A percentile compares a stretch with the other conserved stretches of the same genome.
Conservation (phyloP, 2,113 vertebrate species). For the Peucedramus taeniatus region DNA sequence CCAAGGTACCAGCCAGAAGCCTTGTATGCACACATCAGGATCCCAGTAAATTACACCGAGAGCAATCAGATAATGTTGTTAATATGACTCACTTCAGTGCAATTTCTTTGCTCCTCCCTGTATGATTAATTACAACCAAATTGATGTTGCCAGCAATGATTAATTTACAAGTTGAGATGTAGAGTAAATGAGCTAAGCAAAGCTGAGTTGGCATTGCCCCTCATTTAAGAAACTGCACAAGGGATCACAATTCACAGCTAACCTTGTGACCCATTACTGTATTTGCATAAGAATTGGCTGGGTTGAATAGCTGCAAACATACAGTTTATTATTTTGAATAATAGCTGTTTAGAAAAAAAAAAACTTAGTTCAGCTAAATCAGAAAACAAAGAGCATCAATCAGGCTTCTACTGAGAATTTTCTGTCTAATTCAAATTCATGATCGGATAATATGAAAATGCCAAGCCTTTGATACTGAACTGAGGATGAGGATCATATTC, state of each 20-base stretch:
- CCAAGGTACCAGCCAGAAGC: constrained; percentile 26
- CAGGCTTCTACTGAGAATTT: neutral
- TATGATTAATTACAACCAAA: constrained; percentile 80
- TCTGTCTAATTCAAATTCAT: neutral
- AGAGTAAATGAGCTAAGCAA: constrained; percentile 75
- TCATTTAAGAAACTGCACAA: constrained; percentile 63
- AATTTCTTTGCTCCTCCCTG: constrained; percentile 69
- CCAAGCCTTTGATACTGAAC: neutral
- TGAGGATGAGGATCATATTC: neutral
- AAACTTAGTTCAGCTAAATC: neutral
- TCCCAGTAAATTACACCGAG: constrained; percentile 66
- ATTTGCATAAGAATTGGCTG: constrained; percentile 23
- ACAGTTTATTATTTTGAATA: constrained; percentile 4
- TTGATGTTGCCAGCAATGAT: constrained; percentile 77
- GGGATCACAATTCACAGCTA: constrained; percentile 37
- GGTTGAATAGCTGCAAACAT: constrained; percentile 4
- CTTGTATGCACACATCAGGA: constrained; percentile 56
- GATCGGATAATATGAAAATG: neutral
- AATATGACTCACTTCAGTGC: constrained; percentile 66
- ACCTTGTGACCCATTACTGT: neutral
- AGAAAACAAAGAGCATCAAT: neutral
- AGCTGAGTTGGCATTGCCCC: constrained; percentile 65
- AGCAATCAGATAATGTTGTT: constrained; percentile 71
- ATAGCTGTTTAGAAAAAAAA: neutral
- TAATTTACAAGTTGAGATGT: constrained; percentile 75